Conservation (phyloP, 2,113 vertebrate species). For the Cyphomyrus discorhynchus region DNA sequence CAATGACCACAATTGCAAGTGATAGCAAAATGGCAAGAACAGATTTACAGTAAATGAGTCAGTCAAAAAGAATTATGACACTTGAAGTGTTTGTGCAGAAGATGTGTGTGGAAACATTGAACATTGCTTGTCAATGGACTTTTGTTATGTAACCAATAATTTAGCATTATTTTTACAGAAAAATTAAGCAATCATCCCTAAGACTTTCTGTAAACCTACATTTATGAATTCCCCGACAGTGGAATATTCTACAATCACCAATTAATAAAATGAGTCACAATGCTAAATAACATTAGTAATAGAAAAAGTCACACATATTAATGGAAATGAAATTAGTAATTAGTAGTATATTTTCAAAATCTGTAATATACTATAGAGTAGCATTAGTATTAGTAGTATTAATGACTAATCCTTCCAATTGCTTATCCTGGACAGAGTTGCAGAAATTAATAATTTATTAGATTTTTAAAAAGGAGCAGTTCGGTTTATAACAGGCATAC, state of each 20-base stretch:
- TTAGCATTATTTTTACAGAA: neutral
- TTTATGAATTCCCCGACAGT: neutral
- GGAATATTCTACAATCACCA: neutral
- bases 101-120: neutral
- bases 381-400: too few relatives aligned
- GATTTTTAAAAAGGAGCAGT: neutral
- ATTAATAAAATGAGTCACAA: neutral
- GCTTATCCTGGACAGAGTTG: neutral
- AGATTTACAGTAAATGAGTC: neutral
- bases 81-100: neutral
- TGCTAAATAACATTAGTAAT: neutral
- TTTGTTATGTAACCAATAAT: neutral
- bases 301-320: neutral
- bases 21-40: neutral
- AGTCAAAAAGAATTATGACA: neutral
- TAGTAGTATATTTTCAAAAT: neutral
- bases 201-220: neutral
- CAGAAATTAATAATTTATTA: neutral
- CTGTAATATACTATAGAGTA: neutral
- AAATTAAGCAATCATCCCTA: neutral
- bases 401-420: neutral
- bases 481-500: neutral
- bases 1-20: neutral
- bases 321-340: neutral
- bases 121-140: neutral